These are phyloP conservation scores for Prolemur simus DNA, from an alignment of 2,113 vertebrate genomes.

Conservation along the genomic window DNA sequence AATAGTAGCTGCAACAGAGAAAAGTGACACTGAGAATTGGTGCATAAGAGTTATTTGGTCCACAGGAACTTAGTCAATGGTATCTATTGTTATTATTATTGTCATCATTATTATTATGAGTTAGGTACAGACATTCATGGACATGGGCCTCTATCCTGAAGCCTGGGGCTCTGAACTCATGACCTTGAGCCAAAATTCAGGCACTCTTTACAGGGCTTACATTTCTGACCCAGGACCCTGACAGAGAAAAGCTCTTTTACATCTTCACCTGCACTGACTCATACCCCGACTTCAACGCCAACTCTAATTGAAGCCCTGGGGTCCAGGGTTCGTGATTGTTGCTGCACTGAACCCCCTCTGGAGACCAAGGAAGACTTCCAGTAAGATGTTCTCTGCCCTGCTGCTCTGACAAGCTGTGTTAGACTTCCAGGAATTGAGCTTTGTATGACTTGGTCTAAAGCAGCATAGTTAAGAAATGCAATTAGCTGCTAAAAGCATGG, in stretches of 20 bases:
- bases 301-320: neutral
- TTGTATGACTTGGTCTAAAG: conserved; percentile 32
- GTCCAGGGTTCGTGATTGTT: neutral
- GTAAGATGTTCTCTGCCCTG: conserved; percentile 43
- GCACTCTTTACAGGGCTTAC: neutral
- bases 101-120: neutral
- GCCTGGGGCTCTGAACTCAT: neutral
- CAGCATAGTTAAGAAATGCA: conserved; percentile 59
- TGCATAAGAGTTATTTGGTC: neutral
- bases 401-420: conserved; percentile 46
- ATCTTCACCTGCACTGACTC: neutral
- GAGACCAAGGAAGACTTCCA: conserved; percentile 39
- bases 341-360: neutral
- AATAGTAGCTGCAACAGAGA: neutral
- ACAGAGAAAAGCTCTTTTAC: neutral
- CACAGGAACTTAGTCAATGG: neutral
- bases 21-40: neutral
- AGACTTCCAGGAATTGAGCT: conserved; percentile 67
- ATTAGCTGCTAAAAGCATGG: conserved; percentile 70
- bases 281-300: neutral
- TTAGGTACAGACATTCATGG: neutral
- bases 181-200: neutral
- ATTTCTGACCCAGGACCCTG: neutral
- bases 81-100: neutral
- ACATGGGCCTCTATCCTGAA: neutral